phyloP scores from a whole-genome alignment of 2,113 vertebrate species.

The Illadopsis cleaveri region DNA sequence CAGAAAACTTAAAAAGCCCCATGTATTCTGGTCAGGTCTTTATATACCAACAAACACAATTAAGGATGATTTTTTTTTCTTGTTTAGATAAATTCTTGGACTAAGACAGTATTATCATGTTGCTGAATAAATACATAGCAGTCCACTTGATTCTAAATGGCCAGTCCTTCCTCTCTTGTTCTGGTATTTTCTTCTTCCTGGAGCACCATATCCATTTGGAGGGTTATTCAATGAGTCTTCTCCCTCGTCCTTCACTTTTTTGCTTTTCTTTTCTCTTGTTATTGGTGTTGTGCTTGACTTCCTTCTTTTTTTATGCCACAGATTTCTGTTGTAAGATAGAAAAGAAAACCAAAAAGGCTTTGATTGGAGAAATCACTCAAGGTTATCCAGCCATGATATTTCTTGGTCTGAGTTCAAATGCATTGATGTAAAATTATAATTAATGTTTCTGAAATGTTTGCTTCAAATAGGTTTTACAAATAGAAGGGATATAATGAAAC shows the following conservation, averaged over 20 bases:
- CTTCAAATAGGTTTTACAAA: not conserved
- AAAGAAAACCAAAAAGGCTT: not conserved
- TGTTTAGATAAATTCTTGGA: not conserved
- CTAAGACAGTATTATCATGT: not conserved
- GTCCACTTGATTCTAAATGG: not conserved
- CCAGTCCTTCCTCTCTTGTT: not conserved
- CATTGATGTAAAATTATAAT: not conserved
- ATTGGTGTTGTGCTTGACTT: not conserved
- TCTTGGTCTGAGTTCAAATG: not conserved
- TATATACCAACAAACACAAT: not conserved
- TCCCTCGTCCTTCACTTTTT: not conserved
- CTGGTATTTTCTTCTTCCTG: not conserved
- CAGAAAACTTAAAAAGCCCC: not conserved
- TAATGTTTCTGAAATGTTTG: not conserved
- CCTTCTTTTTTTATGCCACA: not conserved
- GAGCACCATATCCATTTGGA: not conserved
- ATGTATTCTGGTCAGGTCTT: not conserved
- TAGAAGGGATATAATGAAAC: not conserved
- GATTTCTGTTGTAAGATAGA: not conserved
- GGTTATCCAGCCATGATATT: not conserved
- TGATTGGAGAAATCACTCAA: not conserved
- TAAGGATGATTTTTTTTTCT: not conserved
- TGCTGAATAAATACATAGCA: not conserved
- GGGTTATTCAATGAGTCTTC: not conserved
- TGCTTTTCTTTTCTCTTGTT: not conserved